Percentiles rank a stretch among this genome's conserved stretches.
These are phyloP conservation scores for Syngnathoides biaculeatus DNA, from an alignment of 2,113 vertebrate genomes.

Conservation along the genomic window DNA sequence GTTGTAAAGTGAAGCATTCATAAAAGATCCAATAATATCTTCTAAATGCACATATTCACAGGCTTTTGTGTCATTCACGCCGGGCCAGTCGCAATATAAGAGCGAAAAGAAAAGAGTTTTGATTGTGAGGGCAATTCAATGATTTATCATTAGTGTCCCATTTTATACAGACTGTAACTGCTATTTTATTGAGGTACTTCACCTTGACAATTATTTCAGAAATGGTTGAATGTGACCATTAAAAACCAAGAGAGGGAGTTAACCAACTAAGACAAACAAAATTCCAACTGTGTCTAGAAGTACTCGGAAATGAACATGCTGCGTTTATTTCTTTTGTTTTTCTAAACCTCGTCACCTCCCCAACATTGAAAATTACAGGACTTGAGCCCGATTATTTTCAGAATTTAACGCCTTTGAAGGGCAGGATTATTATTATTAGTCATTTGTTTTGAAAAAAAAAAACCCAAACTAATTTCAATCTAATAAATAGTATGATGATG, in stretches of 20 bases:
- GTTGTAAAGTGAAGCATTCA: neutral
- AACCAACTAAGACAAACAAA: neutral
- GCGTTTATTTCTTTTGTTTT: too few relatives aligned
- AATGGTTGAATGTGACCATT: neutral
- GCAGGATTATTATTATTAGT: neutral
- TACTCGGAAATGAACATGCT: too few relatives aligned
- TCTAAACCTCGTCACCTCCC: too few relatives aligned
- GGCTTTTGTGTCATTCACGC: neutral
- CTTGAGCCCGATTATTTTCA: neutral
- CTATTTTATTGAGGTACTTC: neutral
- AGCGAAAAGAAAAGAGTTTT: neutral
- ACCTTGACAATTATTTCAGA: neutral
- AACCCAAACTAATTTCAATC: neutral
- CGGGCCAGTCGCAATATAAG: neutral
- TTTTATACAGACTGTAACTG: neutral
- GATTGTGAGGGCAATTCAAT: neutral
- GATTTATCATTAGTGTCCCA: neutral
- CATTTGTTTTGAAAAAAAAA: neutral
- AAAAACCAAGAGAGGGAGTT: neutral
- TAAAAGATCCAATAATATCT: conserved; percentile 3
- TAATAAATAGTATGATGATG: too few relatives aligned
- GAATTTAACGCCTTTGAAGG: neutral
- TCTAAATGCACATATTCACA: neutral
- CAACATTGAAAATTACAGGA: too few relatives aligned
- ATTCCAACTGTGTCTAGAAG: too few relatives aligned